Percentiles rank a stretch among this genome's conserved stretches.
These are phyloP conservation scores for Drosophila anomalipes DNA, from an alignment of 2,888 invertebrate genomes.

Conservation along the genomic window DNA sequence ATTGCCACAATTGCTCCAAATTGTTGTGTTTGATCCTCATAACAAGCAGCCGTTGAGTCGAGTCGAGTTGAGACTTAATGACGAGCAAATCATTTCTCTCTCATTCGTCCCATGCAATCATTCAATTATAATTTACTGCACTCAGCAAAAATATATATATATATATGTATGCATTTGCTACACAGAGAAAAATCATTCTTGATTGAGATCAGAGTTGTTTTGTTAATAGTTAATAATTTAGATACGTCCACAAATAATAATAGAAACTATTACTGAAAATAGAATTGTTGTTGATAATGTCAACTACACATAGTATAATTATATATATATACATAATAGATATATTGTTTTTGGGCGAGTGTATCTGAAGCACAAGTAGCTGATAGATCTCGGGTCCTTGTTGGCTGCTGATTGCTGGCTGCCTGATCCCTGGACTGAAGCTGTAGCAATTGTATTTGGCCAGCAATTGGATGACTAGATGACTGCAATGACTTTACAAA, in stretches of 20 bases:
- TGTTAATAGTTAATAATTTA: neutral
- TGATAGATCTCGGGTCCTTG: slow-evolving; percentile 39
- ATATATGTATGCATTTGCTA: neutral
- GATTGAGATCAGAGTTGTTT: neutral
- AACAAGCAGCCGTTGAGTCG: slow-evolving; percentile 43
- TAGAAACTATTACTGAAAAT: neutral
- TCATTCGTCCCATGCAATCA: slow-evolving; percentile 68
- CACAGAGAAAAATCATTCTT: slow-evolving; percentile 1
- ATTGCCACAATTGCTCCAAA: slow-evolving; percentile 48
- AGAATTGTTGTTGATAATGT: neutral
- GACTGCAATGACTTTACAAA: slow-evolving; percentile 38
- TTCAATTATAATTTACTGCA: slow-evolving; percentile 75
- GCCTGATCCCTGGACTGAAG: slow-evolving; percentile 18
- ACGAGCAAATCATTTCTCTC: slow-evolving; percentile 68
- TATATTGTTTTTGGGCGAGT: neutral
- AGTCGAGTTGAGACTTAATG: slow-evolving; percentile 59
- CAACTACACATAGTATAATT: neutral
- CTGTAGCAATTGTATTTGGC: slow-evolving; percentile 62
- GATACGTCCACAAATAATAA: no score
- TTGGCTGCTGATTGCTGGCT: slow-evolving; percentile 14
- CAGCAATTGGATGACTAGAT: slow-evolving; percentile 71
- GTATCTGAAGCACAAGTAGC: slow-evolving; percentile 15
- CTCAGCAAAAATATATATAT: slow-evolving; percentile 12
- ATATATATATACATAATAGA: neutral
- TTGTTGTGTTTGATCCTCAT: slow-evolving; percentile 38